Evolutionary conservation across 1,140 invertebrate species (phyloP).

Genomic region (Drosophila jambulina): DNA sequence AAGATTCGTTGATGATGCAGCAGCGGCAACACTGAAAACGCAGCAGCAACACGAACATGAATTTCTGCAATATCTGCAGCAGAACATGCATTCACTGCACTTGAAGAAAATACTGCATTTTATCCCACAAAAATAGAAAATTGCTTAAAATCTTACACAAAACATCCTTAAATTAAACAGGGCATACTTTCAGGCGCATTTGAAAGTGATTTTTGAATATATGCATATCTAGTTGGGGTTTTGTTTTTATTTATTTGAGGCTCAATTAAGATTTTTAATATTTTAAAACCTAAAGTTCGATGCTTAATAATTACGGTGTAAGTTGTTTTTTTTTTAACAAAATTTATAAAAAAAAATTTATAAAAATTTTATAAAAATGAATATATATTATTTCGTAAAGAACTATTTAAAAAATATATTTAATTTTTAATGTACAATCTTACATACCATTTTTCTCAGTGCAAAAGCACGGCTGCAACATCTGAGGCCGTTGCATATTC

Average conservation of each 20-base stretch:
- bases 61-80: constrained; percentile 12
- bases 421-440: background rate
- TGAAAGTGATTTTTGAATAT: background rate
- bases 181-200: background rate
- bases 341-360: too few relatives aligned
- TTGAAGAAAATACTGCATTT: background rate
- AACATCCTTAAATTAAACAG: background rate
- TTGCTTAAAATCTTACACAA: background rate
- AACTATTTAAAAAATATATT: background rate
- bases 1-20: constrained; percentile 62
- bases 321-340: too few relatives aligned
- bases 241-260: background rate
- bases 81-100: background rate
- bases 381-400: background rate
- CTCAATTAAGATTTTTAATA: background rate
- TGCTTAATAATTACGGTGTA: too few relatives aligned
- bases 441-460: background rate
- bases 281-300: too few relatives aligned
- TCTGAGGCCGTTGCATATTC: constrained; percentile 64
- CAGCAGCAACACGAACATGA: constrained; percentile 24
- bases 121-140: background rate
- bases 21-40: constrained; percentile 25
- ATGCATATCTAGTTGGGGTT: background rate
- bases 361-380: background rate
- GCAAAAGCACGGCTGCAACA: constrained; percentile 19